Percentiles rank a stretch among this genome's conserved stretches.
phyloP scores from a whole-genome alignment of 2,888 invertebrate species.

The Melanotus villosus region DNA sequence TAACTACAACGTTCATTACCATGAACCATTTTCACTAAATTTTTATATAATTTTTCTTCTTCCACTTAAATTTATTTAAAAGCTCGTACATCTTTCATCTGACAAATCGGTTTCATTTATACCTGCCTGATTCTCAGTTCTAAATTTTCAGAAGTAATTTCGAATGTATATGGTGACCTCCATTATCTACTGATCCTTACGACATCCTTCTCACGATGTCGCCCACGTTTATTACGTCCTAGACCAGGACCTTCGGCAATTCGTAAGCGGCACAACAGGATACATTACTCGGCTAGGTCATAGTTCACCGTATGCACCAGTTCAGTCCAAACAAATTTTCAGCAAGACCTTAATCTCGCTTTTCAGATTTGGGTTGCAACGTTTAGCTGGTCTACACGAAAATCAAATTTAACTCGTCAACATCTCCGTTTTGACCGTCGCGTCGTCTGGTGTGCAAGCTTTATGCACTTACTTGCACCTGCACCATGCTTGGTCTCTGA shows the following conservation, averaged over 20 bases:
- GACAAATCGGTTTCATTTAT: neutral
- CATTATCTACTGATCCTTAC: slow-evolving; percentile 19
- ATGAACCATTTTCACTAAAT: neutral
- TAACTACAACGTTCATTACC: neutral
- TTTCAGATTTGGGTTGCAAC: neutral
- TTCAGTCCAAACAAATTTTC: slow-evolving; percentile 25
- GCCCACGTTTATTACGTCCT: slow-evolving; percentile 29
- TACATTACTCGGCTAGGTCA: slow-evolving; percentile 29
- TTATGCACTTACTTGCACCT: slow-evolving; percentile 18
- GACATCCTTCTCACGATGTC: slow-evolving; percentile 3
- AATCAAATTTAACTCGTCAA: slow-evolving; percentile 39
- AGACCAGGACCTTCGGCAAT: slow-evolving; percentile 33
- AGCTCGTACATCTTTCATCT: neutral
- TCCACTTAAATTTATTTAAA: neutral
- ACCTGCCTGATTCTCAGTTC: neutral
- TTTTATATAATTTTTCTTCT: neutral
- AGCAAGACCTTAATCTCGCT: neutral
- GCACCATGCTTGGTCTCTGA: neutral
- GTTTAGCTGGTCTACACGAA: slow-evolving; percentile 14
- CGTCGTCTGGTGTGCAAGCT: slow-evolving; percentile 3
- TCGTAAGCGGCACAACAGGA: slow-evolving; percentile 37
- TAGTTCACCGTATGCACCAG: slow-evolving; percentile 25
- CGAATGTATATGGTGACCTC: slow-evolving; percentile 3
- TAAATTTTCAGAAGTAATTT: slow-evolving; percentile 9
- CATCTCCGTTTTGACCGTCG: slow-evolving; percentile 31